phyloP scores from a whole-genome alignment of 2,113 vertebrate genomes.

The Pygoscelis antarcticus region DNA sequence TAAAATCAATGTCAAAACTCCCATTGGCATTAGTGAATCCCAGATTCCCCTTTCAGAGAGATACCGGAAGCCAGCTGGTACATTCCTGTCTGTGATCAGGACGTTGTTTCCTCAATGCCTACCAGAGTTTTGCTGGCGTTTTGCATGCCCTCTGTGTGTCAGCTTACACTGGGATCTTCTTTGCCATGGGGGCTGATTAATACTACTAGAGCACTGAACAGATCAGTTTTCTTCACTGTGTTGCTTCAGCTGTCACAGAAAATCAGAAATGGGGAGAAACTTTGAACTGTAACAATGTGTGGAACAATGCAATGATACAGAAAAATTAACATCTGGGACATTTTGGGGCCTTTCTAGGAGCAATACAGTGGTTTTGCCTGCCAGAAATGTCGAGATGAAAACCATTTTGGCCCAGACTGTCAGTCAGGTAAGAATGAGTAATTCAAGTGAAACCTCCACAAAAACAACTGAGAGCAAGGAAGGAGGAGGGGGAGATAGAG shows the following conservation, averaged over 20 bases:
- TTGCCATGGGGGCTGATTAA: background rate
- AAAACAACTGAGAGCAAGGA: background rate
- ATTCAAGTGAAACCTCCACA: background rate
- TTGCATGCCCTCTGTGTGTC: background rate
- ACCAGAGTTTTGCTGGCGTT: background rate
- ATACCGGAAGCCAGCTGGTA: background rate
- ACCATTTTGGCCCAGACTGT: slow-evolving; percentile 82
- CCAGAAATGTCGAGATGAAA: slow-evolving; percentile 82
- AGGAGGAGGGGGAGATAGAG: background rate
- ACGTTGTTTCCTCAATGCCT: background rate
- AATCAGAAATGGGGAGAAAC: background rate
- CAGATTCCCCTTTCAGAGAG: background rate
- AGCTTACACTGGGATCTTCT: background rate
- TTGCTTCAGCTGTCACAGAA: background rate
- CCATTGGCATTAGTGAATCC: background rate
- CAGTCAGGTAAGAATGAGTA: slow-evolving; percentile 77
- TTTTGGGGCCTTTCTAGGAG: slow-evolving; percentile 72
- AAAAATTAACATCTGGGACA: slow-evolving; percentile 7
- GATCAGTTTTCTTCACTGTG: background rate
- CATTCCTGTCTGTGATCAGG: background rate
- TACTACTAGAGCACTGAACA: background rate
- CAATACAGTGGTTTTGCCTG: slow-evolving; percentile 87
- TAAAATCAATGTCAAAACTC: background rate
- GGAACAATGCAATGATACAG: background rate
- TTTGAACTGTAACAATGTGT: background rate